Evolutionary conservation across 2,113 vertebrate genomes (phyloP).

Genomic region (Mormyrus lacerda): DNA sequence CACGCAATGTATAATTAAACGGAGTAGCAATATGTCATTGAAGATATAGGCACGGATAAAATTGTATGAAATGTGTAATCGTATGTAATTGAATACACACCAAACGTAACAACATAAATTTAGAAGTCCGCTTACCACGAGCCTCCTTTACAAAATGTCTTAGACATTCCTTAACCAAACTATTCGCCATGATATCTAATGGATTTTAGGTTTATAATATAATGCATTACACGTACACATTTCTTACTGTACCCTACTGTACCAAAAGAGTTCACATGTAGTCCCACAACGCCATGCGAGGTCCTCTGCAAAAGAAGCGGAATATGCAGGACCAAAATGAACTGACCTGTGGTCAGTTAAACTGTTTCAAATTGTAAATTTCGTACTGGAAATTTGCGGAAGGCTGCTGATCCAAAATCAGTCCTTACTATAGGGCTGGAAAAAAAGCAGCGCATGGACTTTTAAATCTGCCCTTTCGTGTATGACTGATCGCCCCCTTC

Average conservation of each 20-base stretch:
- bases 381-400: not conserved
- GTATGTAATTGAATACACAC: not conserved
- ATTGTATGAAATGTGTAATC: not conserved
- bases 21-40: not conserved
- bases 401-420: not conserved
- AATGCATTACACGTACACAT: not conserved
- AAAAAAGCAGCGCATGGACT: not conserved
- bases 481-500: slow-evolving; percentile 31
- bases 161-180: slow-evolving; percentile 47
- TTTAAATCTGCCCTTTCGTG: not conserved
- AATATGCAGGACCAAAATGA: not conserved
- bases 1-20: not conserved
- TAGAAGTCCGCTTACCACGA: slow-evolving; percentile 46
- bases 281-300: not conserved
- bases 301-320: not conserved
- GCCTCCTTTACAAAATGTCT: slow-evolving; percentile 52
- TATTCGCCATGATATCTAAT: slow-evolving; percentile 12
- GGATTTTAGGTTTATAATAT: not conserved
- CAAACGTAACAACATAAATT: not conserved
- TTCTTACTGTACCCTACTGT: not conserved
- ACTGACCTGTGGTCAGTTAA: not conserved
- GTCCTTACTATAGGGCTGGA: not conserved
- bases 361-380: not conserved
- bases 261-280: not conserved
- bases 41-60: not conserved